Evolutionary conservation across 2,113 vertebrate species (phyloP).

Genomic region (Clarias magur): DNA sequence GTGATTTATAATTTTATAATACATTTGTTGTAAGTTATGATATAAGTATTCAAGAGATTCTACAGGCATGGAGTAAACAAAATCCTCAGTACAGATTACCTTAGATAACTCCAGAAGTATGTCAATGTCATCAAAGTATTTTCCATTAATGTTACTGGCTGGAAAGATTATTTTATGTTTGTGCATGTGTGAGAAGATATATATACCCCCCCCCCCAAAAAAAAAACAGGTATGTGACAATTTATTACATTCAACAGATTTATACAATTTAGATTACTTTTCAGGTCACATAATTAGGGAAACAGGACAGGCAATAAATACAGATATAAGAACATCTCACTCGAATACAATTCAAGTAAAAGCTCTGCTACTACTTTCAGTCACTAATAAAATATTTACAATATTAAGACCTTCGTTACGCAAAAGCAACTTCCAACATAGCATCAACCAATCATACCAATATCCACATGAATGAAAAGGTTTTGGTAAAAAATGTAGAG

Average conservation of each 20-base stretch:
- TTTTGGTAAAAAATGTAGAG: background rate
- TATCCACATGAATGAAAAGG: background rate
- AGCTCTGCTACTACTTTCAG: slow-evolving; percentile 50
- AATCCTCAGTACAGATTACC: background rate
- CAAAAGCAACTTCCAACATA: background rate
- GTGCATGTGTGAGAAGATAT: background rate
- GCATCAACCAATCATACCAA: background rate
- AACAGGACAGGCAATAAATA: slow-evolving; percentile 53
- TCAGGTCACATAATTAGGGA: slow-evolving; percentile 53
- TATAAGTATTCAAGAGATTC: background rate
- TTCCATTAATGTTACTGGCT: background rate
- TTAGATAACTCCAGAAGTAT: background rate
- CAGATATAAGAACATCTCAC: slow-evolving; percentile 48
- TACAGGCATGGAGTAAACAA: background rate
- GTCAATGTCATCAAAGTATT: background rate
- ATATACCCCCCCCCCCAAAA: no score
- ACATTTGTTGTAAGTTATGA: background rate
- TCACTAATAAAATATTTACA: slow-evolving; percentile 53
- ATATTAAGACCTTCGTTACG: slow-evolving; percentile 49
- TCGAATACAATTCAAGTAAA: slow-evolving; percentile 60
- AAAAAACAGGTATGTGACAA: background rate
- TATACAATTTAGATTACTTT: slow-evolving; percentile 55
- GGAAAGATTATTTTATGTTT: background rate
- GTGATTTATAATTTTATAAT: no score
- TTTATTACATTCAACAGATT: slow-evolving; percentile 62